Percentiles rank a stretch among this genome's conserved stretches.
These are phyloP conservation scores for Carassius gibelio DNA, from an alignment of 2,113 vertebrate species.

Conservation along the genomic window DNA sequence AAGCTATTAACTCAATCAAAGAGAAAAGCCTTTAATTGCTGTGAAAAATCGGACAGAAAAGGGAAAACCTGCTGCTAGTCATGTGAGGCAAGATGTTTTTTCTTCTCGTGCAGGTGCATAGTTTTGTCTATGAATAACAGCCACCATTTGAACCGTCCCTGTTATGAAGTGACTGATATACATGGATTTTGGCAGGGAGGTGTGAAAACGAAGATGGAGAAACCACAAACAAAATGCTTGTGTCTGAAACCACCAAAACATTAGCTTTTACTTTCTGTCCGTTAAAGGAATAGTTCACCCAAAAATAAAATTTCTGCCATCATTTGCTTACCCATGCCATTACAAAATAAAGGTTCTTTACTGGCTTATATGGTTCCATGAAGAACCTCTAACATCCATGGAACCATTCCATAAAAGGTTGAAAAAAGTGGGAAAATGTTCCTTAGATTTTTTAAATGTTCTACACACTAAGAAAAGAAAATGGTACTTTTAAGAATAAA, in stretches of 20 bases:
- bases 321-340: not conserved
- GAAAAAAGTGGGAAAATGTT: no score
- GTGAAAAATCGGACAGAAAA: conserved; percentile 67
- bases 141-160: no score
- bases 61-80: conserved; percentile 60
- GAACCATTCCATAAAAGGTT: no score
- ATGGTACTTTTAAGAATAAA: no score
- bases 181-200: not conserved
- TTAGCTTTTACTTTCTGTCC: not conserved
- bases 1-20: conserved; percentile 76
- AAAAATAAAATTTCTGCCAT: not conserved
- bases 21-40: conserved; percentile 68
- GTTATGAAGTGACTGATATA: conserved; percentile 13
- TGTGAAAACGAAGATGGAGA: not conserved
- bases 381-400: no score
- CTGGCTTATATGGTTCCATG: no score
- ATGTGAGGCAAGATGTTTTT: conserved; percentile 47
- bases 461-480: no score
- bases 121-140: conserved; percentile 56
- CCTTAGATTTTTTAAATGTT: no score
- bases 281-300: not conserved
- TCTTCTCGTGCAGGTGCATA: conserved; percentile 66
- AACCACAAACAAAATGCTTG: not conserved
- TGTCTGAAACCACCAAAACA: not conserved
- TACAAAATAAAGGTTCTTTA: not conserved